phyloP scores from a whole-genome alignment of 2,113 vertebrate genomes.

The Tichodroma muraria region DNA sequence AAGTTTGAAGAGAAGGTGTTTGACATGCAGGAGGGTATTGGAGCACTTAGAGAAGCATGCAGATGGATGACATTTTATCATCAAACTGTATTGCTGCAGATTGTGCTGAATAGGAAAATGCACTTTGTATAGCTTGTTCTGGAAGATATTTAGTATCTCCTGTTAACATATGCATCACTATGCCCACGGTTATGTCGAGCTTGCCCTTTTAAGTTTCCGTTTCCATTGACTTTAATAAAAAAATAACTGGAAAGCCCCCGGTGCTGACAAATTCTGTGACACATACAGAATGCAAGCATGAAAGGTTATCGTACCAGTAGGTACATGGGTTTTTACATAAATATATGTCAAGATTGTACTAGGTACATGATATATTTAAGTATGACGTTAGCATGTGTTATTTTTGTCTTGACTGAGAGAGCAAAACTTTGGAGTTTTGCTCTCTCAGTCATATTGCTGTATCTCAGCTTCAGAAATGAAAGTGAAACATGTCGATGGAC shows the following conservation, averaged over 20 bases:
- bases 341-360: not conserved
- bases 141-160: slow-evolving; percentile 8
- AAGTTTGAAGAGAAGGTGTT: not conserved
- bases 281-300: not conserved
- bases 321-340: not conserved
- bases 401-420: slow-evolving; percentile 4
- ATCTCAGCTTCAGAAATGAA: not conserved
- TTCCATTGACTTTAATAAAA: slow-evolving; percentile 12
- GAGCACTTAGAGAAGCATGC: not conserved
- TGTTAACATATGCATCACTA: not conserved
- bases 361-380: not conserved
- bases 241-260: slow-evolving; percentile 39
- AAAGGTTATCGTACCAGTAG: slow-evolving; percentile 29
- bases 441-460: not conserved
- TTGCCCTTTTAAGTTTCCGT: slow-evolving; percentile 43
- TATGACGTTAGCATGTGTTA: not conserved
- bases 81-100: not conserved
- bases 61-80: slow-evolving; percentile 36
- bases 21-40: not conserved
- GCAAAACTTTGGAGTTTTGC: not conserved
- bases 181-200: not conserved
- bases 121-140: not conserved
- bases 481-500: not conserved
- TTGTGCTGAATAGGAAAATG: not conserved
- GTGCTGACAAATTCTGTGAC: slow-evolving; percentile 20